phyloP scores from a whole-genome alignment of 2,888 invertebrate species.

The Argynnis bischoffii region DNA sequence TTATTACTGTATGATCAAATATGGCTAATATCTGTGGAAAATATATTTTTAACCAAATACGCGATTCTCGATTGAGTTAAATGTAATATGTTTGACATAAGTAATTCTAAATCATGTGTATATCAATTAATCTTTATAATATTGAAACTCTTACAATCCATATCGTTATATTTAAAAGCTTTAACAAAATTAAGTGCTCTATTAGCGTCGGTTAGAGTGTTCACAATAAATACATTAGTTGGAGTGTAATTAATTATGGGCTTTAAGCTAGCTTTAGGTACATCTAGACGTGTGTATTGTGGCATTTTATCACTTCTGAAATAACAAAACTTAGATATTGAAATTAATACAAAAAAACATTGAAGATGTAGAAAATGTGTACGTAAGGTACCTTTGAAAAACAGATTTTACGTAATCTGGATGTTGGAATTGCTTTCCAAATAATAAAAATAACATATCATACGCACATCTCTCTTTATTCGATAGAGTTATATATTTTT shows the following conservation, averaged over 20 bases:
- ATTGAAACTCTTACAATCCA: slow-evolving; percentile 45
- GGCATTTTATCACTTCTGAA: slow-evolving; percentile 46
- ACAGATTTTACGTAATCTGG: slow-evolving; percentile 65
- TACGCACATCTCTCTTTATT: slow-evolving; percentile 70
- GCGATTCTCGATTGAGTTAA: no score
- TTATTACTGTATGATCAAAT: no score
- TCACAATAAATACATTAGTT: slow-evolving; percentile 84
- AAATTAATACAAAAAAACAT: no score
- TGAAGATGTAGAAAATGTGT: no score
- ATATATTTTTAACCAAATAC: no score
- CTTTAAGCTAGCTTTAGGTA: slow-evolving; percentile 45
- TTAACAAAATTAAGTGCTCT: slow-evolving; percentile 63
- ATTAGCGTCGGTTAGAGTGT: slow-evolving; percentile 80
- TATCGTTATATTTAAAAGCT: slow-evolving; percentile 43
- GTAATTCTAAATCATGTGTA: no score
- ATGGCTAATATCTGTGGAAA: no score
- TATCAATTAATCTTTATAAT: not conserved
- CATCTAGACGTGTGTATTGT: slow-evolving; percentile 56
- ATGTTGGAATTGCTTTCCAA: slow-evolving; percentile 82
- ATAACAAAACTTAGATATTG: not conserved
- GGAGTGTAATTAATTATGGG: slow-evolving; percentile 49
- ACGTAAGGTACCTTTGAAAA: slow-evolving; percentile 45
- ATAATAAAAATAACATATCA: slow-evolving; percentile 80
- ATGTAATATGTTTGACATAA: no score
- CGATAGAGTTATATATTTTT: slow-evolving; percentile 76